Evolutionary conservation across 1,140 invertebrate genomes (phyloP).

Genomic region (Drosophila watanabei): DNA sequence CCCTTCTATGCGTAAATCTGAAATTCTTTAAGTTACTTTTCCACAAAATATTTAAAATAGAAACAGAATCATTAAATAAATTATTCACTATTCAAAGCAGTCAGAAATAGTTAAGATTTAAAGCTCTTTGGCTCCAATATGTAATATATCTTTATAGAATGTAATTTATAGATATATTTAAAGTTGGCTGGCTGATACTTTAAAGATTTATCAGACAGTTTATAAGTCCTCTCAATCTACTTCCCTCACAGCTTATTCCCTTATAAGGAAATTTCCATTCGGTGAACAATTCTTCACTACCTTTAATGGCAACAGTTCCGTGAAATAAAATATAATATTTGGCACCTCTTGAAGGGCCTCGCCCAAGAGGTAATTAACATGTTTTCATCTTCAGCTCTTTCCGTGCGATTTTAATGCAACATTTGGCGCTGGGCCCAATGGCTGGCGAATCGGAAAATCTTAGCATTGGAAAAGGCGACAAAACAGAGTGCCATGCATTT

Average conservation of each 20-base stretch:
- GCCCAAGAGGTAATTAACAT: slow-evolving; percentile 24
- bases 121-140: neutral
- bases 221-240: neutral
- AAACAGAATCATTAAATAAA: too few species aligned
- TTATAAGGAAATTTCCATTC: neutral
- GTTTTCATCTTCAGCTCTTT: neutral
- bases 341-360: slow-evolving; percentile 9
- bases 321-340: slow-evolving; percentile 3
- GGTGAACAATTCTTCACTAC: neutral
- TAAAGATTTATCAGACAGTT: neutral
- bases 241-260: neutral
- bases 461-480: slow-evolving; percentile 9
- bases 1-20: too few species aligned
- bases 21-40: too few species aligned
- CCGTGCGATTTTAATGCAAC: slow-evolving; percentile 58
- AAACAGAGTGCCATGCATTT: slow-evolving; percentile 36
- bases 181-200: neutral
- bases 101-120: neutral
- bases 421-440: slow-evolving; percentile 69
- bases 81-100: neutral
- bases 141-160: neutral
- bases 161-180: neutral
- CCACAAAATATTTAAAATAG: too few species aligned
- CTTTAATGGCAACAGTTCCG: slow-evolving; percentile 1
- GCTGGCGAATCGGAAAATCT: slow-evolving; percentile 17